phyloP scores from a whole-genome alignment of 1,140 invertebrate species.

The Cyrtorhinus lividipennis region DNA sequence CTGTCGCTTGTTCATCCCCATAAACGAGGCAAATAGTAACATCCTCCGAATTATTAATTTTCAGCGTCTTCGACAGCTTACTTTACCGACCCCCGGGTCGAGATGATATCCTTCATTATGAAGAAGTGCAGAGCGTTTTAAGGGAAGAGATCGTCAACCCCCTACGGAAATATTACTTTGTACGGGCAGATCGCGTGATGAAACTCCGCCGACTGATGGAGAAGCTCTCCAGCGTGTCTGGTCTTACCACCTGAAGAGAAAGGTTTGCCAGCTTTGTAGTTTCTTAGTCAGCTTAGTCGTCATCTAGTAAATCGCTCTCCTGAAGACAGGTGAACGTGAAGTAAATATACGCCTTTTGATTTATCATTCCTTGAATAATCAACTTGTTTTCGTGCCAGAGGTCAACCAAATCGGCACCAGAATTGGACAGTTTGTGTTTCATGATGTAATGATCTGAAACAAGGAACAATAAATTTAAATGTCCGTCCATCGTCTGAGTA shows the following conservation, averaged over 20 bases:
- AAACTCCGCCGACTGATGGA: constrained; percentile 77
- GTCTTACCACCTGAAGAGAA: constrained; percentile 83
- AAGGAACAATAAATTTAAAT: no score
- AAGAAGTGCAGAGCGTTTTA: constrained; percentile 75
- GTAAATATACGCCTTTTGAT: no score
- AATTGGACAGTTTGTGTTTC: no score
- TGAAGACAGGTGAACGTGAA: no score
- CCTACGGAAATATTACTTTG: constrained; percentile 72
- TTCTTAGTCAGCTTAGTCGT: constrained; percentile 6
- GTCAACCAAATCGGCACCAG: no score
- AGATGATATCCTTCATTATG: constrained; percentile 69
- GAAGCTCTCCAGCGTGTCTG: constrained; percentile 72
- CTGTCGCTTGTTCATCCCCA: not conserved
- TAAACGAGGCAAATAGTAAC: not conserved
- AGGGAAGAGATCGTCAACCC: constrained; percentile 95
- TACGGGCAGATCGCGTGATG: constrained; percentile 89
- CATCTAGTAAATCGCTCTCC: not conserved
- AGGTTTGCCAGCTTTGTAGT: constrained; percentile 35
- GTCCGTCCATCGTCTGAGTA: no score
- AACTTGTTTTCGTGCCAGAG: constrained; percentile 13
- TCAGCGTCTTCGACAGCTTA: constrained; percentile 74
- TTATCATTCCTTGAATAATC: no score
- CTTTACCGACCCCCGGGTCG: constrained; percentile 56
- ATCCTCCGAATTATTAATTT: constrained; percentile 17
- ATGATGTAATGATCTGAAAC: no score